Evolutionary conservation across 2,888 invertebrate species (phyloP).

Genomic region (Calliphora vomitoria): DNA sequence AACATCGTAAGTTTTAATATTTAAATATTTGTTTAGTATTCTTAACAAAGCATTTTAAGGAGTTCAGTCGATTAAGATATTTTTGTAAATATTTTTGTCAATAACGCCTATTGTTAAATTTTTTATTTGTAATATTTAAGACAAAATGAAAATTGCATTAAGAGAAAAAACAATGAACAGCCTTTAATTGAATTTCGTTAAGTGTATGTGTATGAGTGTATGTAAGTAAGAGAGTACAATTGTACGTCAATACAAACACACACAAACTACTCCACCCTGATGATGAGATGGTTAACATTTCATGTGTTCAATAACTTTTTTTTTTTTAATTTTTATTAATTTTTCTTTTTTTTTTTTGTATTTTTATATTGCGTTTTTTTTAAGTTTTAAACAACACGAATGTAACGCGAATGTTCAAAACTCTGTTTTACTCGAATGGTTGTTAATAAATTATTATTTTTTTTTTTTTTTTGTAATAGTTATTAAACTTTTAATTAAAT

Average conservation of each 20-base stretch:
- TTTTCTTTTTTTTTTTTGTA: no score
- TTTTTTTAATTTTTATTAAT: slow-evolving; percentile 15
- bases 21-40: not conserved
- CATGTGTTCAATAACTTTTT: slow-evolving; percentile 64
- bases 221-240: slow-evolving; percentile 36
- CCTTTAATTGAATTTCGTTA: slow-evolving; percentile 66
- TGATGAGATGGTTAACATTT: slow-evolving; percentile 72
- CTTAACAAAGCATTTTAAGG: no score
- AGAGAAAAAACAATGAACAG: slow-evolving; percentile 13
- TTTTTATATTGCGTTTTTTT: slow-evolving; percentile 14
- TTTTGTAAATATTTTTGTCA: no score
- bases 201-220: slow-evolving; percentile 48
- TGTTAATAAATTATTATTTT: not conserved
- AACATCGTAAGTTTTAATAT: not conserved
- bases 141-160: not conserved
- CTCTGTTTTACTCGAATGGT: not conserved
- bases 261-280: slow-evolving; percentile 72
- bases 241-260: slow-evolving; percentile 64
- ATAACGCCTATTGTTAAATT: not conserved
- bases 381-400: slow-evolving; percentile 22
- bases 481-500: slow-evolving; percentile 8
- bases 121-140: not conserved
- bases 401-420: slow-evolving; percentile 21
- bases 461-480: not conserved
- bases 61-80: no score